Base-by-base conservation (phyloP, 2,797 vertebrate species). In the Peromyscus eremicus region DNA sequence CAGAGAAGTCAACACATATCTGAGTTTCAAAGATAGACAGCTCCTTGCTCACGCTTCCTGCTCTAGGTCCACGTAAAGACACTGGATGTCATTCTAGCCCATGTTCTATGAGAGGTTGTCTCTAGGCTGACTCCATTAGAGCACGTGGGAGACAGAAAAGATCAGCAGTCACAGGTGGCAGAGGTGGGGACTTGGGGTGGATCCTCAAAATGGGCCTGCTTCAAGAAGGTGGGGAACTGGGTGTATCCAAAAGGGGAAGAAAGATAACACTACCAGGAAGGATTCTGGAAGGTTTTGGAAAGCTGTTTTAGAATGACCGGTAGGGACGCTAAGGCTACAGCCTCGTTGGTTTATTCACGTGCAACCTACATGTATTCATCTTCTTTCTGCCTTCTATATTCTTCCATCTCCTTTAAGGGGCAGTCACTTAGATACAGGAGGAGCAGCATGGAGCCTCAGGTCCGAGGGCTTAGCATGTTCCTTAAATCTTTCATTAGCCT, bases 231-330 rank as follows among this genome's bases (percentile, higher is more conserved):
- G 62, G 21, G n/a, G 5, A 76, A 66, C 68, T 43, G 25, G 17
- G 2, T 4, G 0, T 34, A 60, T 17, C 34, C n/a, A 83, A 55
- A 37, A 84, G 1, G 9, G 43, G 27, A 37, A 91, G 37, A 37
- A 81, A 90, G 71, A 87, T 3, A 5, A 43, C 82, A 29, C 70
- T 43, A 77, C 43, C 80, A 68, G 43, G 81, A 90, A 75, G 52
- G 27, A 49, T 87, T 93, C 49, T 66, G 71, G 85, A 81, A 89
- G 57, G 52, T 95, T 95, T 60, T 87, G 10, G 57, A 77, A 92
- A 91, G 34, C 17, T 81, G 73, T 29, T 91, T 93, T 77, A 52
- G 43, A 80, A 73, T 2, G 21, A 7, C 40, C 79, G 25, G 90
- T 13, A 84, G 52, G 43, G 34, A 77, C 29, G n/a, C 80, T 70